phyloP scores from a whole-genome alignment of 2,113 vertebrate genomes.

The Paramisgurnus dabryanus region DNA sequence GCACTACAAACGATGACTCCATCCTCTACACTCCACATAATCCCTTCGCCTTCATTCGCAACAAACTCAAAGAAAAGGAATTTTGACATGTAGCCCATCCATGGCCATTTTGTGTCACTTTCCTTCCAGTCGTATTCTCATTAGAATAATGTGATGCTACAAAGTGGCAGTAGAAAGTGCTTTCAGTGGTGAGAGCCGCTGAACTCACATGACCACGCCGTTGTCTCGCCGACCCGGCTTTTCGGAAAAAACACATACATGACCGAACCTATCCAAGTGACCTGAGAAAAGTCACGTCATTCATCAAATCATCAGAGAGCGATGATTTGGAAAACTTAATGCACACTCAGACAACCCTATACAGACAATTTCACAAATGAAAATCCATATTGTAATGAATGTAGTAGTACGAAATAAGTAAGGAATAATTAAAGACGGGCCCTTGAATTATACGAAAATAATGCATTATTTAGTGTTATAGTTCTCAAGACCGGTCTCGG shows the following conservation, averaged over 20 bases:
- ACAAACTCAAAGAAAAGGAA: constrained; percentile 61
- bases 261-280: constrained; percentile 63
- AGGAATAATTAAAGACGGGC: no score
- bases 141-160: constrained; percentile 83
- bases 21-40: constrained; percentile 59
- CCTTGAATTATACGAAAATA: no score
- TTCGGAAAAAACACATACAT: constrained; percentile 67
- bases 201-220: constrained; percentile 69
- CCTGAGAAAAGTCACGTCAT: constrained; percentile 73
- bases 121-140: constrained; percentile 86
- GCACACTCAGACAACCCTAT: constrained; percentile 13
- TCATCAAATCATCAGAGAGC: constrained; percentile 71
- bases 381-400: background rate
- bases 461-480: no score
- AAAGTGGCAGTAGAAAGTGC: constrained; percentile 72
- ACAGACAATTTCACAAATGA: background rate
- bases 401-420: background rate
- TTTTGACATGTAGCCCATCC: constrained; percentile 84
- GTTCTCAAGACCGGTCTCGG: no score
- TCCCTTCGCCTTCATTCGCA: constrained; percentile 39
- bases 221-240: constrained; percentile 58
- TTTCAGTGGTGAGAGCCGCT: constrained; percentile 58
- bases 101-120: constrained; percentile 80
- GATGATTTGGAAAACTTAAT: constrained; percentile 44
- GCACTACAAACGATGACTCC: constrained; percentile 64